Percentiles rank a stretch among this genome's conserved stretches.
These are phyloP conservation scores for Prionace glauca DNA, from an alignment of 2,797 vertebrate species.

Conservation along the genomic window DNA sequence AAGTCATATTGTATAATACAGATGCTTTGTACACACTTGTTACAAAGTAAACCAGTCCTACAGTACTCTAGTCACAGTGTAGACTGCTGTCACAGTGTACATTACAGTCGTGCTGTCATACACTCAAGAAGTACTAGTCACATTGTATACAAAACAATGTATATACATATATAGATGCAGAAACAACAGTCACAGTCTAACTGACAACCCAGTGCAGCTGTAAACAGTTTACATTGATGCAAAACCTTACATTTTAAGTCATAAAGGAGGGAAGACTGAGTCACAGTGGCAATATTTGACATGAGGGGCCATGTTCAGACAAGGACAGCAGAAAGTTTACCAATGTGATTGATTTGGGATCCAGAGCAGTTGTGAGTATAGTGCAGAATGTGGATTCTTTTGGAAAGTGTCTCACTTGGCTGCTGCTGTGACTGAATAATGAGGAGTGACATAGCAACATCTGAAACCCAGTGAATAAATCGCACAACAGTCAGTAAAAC, in stretches of 20 bases:
- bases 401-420: not conserved
- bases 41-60: too few species aligned
- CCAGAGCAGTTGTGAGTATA: not conserved
- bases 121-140: too few species aligned
- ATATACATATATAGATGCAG: too few species aligned
- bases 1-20: too few species aligned
- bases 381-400: not conserved
- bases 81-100: too few species aligned
- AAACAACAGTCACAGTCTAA: not conserved
- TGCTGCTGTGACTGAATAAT: not conserved
- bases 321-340: not conserved
- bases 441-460: not conserved
- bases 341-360: not conserved
- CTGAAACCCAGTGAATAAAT: not conserved
- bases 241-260: not conserved
- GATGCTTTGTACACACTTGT: too few species aligned
- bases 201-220: not conserved
- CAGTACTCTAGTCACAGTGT: too few species aligned
- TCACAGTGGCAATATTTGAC: not conserved
- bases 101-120: too few species aligned
- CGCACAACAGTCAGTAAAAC: not conserved
- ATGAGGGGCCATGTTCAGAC: not conserved
- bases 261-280: not conserved
- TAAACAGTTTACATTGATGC: not conserved
- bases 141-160: too few species aligned